Evolutionary conservation across 1,140 invertebrate species (phyloP).

Genomic region (Pogonognathellus flavescens): DNA sequence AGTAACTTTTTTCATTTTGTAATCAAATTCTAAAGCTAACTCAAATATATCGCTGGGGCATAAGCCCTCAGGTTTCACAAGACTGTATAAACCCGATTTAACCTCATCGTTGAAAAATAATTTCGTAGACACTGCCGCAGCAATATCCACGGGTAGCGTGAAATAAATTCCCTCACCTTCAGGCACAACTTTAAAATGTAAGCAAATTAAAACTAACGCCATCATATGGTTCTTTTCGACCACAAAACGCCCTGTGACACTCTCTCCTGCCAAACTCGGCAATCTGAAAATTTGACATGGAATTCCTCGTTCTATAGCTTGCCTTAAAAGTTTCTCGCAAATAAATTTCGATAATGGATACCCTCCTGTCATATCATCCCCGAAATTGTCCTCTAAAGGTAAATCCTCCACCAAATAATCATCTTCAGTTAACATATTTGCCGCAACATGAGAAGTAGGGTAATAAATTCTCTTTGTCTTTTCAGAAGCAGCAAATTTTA

Average conservation of each 20-base stretch:
- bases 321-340: constrained; percentile 26
- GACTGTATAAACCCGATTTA: constrained; percentile 3
- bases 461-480: constrained; percentile 23
- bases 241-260: background rate
- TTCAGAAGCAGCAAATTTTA: background rate
- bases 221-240: constrained; percentile 6
- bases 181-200: background rate
- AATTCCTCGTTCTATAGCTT: constrained; percentile 24
- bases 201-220: background rate
- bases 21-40: background rate
- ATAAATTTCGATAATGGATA: constrained; percentile 8
- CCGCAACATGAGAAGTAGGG: constrained; percentile 6
- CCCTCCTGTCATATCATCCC: background rate
- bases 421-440: background rate
- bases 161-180: background rate
- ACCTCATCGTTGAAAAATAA: background rate
- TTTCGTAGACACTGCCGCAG: background rate
- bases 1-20: background rate
- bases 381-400: constrained; percentile 5
- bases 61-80: background rate
- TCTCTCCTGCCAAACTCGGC: background rate
- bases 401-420: constrained; percentile 12
- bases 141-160: background rate
- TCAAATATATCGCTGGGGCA: background rate
- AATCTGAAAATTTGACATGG: background rate